Base-by-base conservation (phyloP, 2,888 invertebrate species). In the Anoncus sp. region DNA sequence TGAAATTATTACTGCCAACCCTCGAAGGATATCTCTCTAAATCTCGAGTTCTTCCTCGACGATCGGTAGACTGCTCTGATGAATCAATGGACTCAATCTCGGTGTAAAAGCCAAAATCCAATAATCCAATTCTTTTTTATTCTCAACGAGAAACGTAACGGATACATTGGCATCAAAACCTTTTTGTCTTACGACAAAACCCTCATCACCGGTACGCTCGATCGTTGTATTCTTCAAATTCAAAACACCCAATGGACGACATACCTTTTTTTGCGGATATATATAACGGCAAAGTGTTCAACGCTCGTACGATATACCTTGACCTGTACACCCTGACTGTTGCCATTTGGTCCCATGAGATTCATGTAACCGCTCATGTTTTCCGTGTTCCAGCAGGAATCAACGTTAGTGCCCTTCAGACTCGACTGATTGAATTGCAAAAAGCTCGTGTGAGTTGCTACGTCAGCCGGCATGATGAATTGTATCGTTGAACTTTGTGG, bases 201-300 rank as follows among this genome's bases (percentile, higher is more conserved):
- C 94, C 60, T 91, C 92, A 76, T 92, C 92, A 3, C 92, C 91
- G 47, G 91, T 91, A 59, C 92, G 92, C 82, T 94, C 94, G 53
- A 94, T 92, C n/a, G 90, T 91, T 12, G 94, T 94, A 84, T 94
- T 94, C 83, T 93, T 92, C 79, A 94, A 88, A 87, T 94, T 94
- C 47, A 94, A 92, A 2, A 94, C 94, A 0, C 94, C 94, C 43
- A 94, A 90, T 0, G 94, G 93, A 81, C 94, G 93, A 79, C 94
- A 93, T 12, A 94, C 91, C 85, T 94, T 93, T 90, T 94, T 94
- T 88, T 94, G 93, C 7, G 94, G 94, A 82, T 94, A 94, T 35
- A 94, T 35, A 94, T 93, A 7, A 94, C 94, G 1, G 94, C 94
- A 84, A 94, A 94, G 84, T 94, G 94, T 86, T 94, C 94, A 85